A percentile compares a stretch with the other conserved stretches of the same genome.
These are phyloP conservation scores for Varanus salvator DNA, from an alignment of 2,113 vertebrate species.

Conservation along the genomic window DNA sequence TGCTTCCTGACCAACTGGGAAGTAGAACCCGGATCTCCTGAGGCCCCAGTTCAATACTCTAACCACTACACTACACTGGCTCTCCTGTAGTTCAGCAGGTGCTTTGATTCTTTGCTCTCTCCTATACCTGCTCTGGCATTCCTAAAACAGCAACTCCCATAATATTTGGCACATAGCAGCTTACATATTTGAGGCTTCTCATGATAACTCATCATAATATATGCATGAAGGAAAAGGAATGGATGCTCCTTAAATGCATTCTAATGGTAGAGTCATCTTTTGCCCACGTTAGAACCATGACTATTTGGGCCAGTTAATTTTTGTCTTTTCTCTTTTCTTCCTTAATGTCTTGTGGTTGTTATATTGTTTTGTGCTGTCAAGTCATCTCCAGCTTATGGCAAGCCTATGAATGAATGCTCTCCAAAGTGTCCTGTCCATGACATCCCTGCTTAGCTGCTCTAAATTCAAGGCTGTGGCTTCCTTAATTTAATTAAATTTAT, in stretches of 20 bases:
- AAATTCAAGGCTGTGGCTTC: too few species aligned
- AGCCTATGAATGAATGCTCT: too few species aligned
- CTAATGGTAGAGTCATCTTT: conserved; percentile 38
- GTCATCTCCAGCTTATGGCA: too few species aligned
- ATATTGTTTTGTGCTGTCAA: too few species aligned
- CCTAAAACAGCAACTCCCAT: conserved; percentile 31
- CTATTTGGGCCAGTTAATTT: rapidly evolving
- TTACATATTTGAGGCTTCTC: conserved; percentile 34
- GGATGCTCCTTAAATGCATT: neutral
- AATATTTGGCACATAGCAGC: neutral
- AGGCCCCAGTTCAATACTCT: too few species aligned
- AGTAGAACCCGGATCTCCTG: too few species aligned
- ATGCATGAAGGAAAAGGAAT: conserved; percentile 29
- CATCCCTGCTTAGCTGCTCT: too few species aligned
- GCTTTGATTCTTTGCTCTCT: conserved; percentile 12
- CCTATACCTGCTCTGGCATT: conserved; percentile 15
- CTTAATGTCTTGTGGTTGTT: too few species aligned
- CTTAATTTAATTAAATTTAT: too few species aligned
- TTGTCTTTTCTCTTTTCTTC: neutral
- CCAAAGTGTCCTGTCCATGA: too few species aligned
- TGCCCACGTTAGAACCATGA: conserved; percentile 8
- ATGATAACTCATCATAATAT: conserved; percentile 36
- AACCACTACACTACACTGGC: too few species aligned
- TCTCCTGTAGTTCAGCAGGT: neutral
- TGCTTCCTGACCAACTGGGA: too few species aligned